Conservation (phyloP, 2,797 vertebrate genomes). For the Eutrigla gurnardus region DNA sequence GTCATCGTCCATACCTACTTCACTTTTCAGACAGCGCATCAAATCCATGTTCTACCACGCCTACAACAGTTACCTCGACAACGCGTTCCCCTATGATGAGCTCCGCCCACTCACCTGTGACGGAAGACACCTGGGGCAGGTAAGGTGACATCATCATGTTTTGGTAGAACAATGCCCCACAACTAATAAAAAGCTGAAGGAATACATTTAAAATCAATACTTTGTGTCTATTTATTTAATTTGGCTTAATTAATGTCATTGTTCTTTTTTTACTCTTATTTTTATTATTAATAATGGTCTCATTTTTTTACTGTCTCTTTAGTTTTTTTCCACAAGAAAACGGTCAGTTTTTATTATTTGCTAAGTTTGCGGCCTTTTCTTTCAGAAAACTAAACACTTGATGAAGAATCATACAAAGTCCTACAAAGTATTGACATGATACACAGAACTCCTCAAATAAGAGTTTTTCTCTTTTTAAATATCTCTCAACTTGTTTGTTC, state of each 20-base stretch:
- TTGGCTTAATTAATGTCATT: background rate
- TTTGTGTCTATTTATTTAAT: background rate
- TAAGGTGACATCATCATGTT: conserved; percentile 47
- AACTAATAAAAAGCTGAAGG: background rate
- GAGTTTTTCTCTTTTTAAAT: background rate
- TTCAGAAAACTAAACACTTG: background rate
- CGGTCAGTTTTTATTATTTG: background rate
- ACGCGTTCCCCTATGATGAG: conserved; percentile 97
- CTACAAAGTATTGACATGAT: background rate
- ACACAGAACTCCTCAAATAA: background rate
- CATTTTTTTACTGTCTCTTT: background rate
- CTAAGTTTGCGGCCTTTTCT: background rate
- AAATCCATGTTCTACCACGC: conserved; percentile 98
- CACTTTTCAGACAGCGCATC: conserved; percentile 88
- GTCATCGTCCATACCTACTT: background rate
- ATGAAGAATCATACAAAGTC: background rate
- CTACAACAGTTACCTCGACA: conserved; percentile 96
- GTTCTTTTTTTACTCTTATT: background rate
- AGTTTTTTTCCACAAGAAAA: background rate
- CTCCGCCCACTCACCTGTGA: conserved; percentile 96
- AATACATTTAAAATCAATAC: background rate
- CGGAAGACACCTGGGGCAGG: conserved; percentile 98
- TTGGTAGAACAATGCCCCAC: too few species aligned
- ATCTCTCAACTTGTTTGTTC: background rate
- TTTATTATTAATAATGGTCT: background rate